phyloP scores from a whole-genome alignment of 2,888 invertebrate species.

The Amorpha juglandis region DNA sequence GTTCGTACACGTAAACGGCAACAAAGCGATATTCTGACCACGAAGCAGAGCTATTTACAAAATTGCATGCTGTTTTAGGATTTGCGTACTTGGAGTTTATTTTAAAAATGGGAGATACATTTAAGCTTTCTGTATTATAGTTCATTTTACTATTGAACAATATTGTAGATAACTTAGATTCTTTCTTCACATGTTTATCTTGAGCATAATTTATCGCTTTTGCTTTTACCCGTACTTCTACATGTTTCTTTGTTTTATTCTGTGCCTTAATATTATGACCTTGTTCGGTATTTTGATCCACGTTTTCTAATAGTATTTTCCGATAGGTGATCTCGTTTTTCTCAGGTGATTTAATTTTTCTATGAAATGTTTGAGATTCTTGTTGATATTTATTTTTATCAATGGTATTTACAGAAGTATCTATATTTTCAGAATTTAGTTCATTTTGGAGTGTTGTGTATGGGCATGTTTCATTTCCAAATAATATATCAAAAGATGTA shows the following conservation, averaged over 20 bases:
- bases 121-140: background rate
- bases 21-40: conserved; percentile 68
- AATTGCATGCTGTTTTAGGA: conserved; percentile 27
- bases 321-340: conserved; percentile 54
- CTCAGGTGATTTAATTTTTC: conserved; percentile 75
- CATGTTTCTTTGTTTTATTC: conserved; percentile 55
- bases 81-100: conserved; percentile 25
- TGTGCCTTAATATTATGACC: conserved; percentile 35
- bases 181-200: conserved; percentile 16
- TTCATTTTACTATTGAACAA: conserved; percentile 6
- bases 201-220: conserved; percentile 26
- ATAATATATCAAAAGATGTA: background rate
- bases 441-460: background rate
- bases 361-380: conserved; percentile 46
- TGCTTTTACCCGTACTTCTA: conserved; percentile 33
- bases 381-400: background rate
- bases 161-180: conserved; percentile 17
- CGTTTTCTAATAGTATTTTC: conserved; percentile 45
- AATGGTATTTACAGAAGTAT: background rate
- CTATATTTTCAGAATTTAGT: background rate
- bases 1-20: conserved; percentile 70
- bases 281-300: conserved; percentile 43
- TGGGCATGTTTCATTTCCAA: conserved; percentile 16
- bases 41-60: conserved; percentile 37
- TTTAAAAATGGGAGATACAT: background rate